phyloP scores from a whole-genome alignment of 2,113 vertebrate genomes.

The Mungos mungo region DNA sequence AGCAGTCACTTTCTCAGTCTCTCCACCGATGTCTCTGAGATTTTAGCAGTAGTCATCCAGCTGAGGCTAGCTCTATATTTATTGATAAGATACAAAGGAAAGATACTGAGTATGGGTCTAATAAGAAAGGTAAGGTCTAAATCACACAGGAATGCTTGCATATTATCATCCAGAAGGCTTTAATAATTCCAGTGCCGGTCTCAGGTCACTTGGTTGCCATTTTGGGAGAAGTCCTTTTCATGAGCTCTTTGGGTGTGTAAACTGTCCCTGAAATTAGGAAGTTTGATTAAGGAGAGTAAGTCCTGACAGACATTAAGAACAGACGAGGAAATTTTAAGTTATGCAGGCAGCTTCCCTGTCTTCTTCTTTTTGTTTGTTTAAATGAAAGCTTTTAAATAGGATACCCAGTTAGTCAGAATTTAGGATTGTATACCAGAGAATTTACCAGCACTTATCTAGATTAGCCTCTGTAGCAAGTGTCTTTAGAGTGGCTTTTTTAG shows the following conservation, averaged over 20 bases:
- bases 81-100: neutral
- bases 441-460: neutral
- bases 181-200: neutral
- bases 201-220: neutral
- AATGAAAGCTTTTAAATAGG: neutral
- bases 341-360: neutral
- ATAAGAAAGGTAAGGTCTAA: neutral
- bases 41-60: neutral
- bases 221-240: neutral
- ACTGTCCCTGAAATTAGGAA: neutral
- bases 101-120: neutral
- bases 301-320: neutral
- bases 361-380: neutral
- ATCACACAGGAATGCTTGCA: neutral
- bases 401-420: neutral
- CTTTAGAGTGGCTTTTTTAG: neutral
- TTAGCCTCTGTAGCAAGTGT: neutral
- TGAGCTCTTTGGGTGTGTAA: neutral
- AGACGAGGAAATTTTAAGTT: neutral
- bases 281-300: neutral
- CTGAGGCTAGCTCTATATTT: neutral
- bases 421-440: slow-evolving; percentile 7
- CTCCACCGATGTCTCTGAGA: neutral
- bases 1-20: neutral
- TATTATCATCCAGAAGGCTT: neutral